Evolutionary conservation across 2,113 vertebrate species (phyloP).

Genomic region (Anas platyrhynchos): DNA sequence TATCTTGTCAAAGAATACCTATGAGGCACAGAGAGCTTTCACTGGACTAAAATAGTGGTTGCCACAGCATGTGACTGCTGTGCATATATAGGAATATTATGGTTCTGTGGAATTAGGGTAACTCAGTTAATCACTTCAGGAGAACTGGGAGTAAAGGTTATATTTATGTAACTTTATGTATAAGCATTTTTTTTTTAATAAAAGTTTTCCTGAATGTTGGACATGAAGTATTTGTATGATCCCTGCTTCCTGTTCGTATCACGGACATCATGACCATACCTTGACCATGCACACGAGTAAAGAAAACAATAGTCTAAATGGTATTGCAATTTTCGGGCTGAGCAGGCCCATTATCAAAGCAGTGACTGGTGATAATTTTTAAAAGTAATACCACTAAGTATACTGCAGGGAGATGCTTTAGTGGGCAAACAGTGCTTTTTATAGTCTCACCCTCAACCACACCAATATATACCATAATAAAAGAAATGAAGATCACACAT

Average conservation of each 20-base stretch:
- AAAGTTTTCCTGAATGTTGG: constrained; percentile 60
- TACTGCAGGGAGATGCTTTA: constrained; percentile 48
- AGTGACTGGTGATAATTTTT: constrained; percentile 47
- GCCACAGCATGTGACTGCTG: constrained; percentile 48
- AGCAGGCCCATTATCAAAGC: constrained; percentile 41
- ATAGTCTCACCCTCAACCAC: constrained; percentile 31
- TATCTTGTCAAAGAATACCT: constrained; percentile 22
- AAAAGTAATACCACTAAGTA: constrained; percentile 69
- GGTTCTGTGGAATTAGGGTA: not conserved
- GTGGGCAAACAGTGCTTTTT: constrained; percentile 56
- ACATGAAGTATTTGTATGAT: constrained; percentile 55
- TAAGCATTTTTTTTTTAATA: not conserved
- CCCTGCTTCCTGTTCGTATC: constrained; percentile 52
- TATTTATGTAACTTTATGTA: not conserved
- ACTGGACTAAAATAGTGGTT: constrained; percentile 48
- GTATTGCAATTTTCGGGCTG: constrained; percentile 65
- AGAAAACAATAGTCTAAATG: constrained; percentile 73
- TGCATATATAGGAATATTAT: constrained; percentile 45
- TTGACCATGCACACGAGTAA: constrained; percentile 69
- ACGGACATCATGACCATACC: constrained; percentile 55
- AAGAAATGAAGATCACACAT: constrained; percentile 65
- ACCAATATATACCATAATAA: not conserved
- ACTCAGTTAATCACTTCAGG: not conserved
- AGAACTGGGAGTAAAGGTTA: constrained; percentile 28
- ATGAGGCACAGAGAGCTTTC: constrained; percentile 66